A percentile compares a stretch with the other conserved stretches of the same genome.
Conservation (phyloP, 2,113 vertebrate genomes). For the Balaeniceps rex region DNA sequence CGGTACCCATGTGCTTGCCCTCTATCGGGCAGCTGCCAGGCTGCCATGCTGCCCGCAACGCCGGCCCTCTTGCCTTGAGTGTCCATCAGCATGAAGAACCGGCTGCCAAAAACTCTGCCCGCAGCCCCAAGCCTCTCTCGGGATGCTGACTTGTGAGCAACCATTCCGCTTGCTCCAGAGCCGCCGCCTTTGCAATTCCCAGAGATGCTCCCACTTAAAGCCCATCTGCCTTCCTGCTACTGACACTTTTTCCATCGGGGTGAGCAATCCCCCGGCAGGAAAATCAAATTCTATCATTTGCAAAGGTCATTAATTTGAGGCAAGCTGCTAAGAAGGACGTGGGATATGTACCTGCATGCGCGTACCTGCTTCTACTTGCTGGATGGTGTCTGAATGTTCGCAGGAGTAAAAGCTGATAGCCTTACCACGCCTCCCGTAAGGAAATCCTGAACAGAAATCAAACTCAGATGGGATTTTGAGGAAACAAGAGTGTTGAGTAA, state of each 20-base stretch:
- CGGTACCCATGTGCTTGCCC: not conserved
- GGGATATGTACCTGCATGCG: not conserved
- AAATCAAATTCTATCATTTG: not conserved
- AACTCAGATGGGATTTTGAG: not conserved
- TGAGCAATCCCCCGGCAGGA: not conserved
- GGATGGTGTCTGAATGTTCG: not conserved
- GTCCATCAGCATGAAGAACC: not conserved
- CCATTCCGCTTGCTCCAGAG: not conserved
- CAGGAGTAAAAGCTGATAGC: not conserved
- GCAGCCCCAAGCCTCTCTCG: not conserved
- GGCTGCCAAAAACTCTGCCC: not conserved
- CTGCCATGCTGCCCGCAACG: not conserved
- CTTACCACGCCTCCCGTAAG: not conserved
- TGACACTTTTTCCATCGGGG: not conserved
- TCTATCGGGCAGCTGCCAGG: not conserved
- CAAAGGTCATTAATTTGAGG: not conserved
- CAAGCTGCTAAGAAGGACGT: not conserved
- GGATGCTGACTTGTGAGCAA: fast-evolving
- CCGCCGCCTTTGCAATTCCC: not conserved
- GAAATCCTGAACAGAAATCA: not conserved
- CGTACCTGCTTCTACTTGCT: not conserved
- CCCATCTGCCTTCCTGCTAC: not conserved
- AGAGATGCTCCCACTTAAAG: not conserved
- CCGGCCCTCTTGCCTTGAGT: not conserved
- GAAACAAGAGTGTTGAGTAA: not conserved